These are phyloP conservation scores for Ictalurus furcatus DNA, from an alignment of 2,113 vertebrate species.

Conservation along the genomic window DNA sequence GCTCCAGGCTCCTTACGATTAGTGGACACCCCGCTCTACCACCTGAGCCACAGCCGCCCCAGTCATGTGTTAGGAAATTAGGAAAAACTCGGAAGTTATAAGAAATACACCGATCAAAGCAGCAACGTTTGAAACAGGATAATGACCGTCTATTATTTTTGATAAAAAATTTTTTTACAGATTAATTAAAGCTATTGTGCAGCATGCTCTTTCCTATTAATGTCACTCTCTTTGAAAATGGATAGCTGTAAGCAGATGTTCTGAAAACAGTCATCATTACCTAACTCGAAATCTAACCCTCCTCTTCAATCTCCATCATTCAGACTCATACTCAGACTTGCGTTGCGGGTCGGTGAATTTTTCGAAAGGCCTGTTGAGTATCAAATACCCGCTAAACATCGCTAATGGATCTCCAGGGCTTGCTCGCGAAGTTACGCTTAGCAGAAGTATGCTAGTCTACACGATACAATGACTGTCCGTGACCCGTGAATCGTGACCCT, in stretches of 20 bases:
- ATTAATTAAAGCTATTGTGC: neutral
- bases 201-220: neutral
- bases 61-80: too few relatives aligned
- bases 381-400: constrained; percentile 7
- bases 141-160: neutral
- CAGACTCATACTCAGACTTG: neutral
- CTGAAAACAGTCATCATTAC: neutral
- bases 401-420: constrained; percentile 27
- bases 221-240: neutral
- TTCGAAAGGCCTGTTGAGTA: neutral
- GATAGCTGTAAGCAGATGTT: neutral
- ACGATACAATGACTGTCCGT: constrained; percentile 2
- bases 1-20: too few relatives aligned
- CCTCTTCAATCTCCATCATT: neutral
- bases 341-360: constrained; percentile 3
- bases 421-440: neutral
- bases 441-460: neutral
- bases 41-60: too few relatives aligned
- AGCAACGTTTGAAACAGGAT: neutral
- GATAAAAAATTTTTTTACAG: neutral
- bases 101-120: neutral
- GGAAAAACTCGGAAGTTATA: neutral
- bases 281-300: neutral
- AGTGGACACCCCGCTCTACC: too few relatives aligned
- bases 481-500: constrained; percentile 18